These are phyloP conservation scores for Phyllotreta striolata DNA, from an alignment of 2,888 invertebrate genomes.

Conservation along the genomic window DNA sequence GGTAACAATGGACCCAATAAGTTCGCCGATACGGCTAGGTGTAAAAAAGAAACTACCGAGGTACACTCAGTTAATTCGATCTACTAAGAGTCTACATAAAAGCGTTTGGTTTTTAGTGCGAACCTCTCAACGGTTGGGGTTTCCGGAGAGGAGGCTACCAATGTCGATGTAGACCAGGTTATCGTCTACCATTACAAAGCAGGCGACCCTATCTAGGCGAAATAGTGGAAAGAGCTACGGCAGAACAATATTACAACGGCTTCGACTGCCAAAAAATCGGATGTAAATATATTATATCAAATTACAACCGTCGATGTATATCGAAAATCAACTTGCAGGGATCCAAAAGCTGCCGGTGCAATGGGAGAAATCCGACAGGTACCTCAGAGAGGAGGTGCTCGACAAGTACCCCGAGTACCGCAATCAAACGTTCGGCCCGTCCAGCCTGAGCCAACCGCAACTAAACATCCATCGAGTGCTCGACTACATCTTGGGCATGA, in stretches of 20 bases:
- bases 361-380: constrained; percentile 78
- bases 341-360: constrained; percentile 84
- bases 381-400: constrained; percentile 76
- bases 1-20: constrained; percentile 90
- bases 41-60: constrained; percentile 90
- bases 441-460: constrained; percentile 69
- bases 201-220: constrained; percentile 92
- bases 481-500: constrained; percentile 78
- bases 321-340: constrained; percentile 66
- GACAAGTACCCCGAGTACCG: constrained; percentile 79
- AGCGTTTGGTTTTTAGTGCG: constrained; percentile 72
- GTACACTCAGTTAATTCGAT: constrained; percentile 62
- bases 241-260: constrained; percentile 90
- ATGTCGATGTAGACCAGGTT: constrained; percentile 90
- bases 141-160: constrained; percentile 95
- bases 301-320: no score
- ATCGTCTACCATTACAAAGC: constrained; percentile 84
- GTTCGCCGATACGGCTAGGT: constrained; percentile 89
- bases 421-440: constrained; percentile 73
- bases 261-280: constrained; percentile 92
- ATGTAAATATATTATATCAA: no score
- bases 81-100: neutral
- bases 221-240: constrained; percentile 90
- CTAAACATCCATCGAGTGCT: constrained; percentile 81
- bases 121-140: constrained; percentile 96